Evolutionary conservation across 1,140 invertebrate species (phyloP).

Genomic region (Drosophila pruinosa): DNA sequence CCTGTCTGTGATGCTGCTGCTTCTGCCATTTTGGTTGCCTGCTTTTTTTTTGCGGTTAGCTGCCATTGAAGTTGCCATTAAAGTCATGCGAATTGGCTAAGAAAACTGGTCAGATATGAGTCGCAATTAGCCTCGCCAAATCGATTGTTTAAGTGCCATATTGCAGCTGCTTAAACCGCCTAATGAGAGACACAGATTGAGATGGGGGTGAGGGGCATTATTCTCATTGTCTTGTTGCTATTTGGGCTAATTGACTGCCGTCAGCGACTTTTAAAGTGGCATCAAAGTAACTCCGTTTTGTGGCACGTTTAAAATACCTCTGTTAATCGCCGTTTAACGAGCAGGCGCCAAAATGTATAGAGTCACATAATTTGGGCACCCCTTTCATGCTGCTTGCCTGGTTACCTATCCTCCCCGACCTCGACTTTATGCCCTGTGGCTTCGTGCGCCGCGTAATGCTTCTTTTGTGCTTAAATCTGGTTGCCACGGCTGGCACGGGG

Average conservation of each 20-base stretch:
- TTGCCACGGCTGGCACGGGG: constrained; percentile 71
- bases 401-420: background rate
- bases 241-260: constrained; percentile 62
- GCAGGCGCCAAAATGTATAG: constrained; percentile 47
- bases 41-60: constrained; percentile 48
- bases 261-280: constrained; percentile 68
- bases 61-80: constrained; percentile 61
- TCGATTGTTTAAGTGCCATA: background rate
- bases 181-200: no score
- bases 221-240: constrained; percentile 11
- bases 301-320: constrained; percentile 51
- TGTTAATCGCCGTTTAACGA: constrained; percentile 74
- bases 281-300: constrained; percentile 59
- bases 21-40: constrained; percentile 38
- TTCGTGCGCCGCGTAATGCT: constrained; percentile 68
- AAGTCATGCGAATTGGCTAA: constrained; percentile 46
- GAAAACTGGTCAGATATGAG: background rate
- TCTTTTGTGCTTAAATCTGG: constrained; percentile 77
- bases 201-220: no score
- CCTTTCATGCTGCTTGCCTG: constrained; percentile 2
- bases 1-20: constrained; percentile 31
- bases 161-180: background rate
- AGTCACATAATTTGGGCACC: constrained; percentile 40
- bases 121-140: background rate
- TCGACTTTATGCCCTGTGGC: constrained; percentile 61